Conservation (phyloP, 37 sponge, comb jelly and placozoan species). For the Geodia barretti region DNA sequence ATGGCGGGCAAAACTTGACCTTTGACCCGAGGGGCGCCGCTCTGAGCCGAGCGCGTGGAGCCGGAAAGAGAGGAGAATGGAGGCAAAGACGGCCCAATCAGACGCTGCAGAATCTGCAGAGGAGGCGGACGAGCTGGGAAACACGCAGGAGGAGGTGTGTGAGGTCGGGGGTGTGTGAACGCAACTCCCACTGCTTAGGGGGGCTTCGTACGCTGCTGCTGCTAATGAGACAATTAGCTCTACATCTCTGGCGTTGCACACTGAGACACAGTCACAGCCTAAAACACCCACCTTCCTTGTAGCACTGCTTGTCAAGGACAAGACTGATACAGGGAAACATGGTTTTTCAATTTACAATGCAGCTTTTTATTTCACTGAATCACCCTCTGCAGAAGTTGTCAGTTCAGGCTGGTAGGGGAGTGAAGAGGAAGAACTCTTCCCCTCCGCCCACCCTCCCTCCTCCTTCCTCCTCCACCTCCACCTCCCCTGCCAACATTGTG, state of each 20-base stretch:
- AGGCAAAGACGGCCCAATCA: not conserved
- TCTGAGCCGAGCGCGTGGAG: too few species aligned
- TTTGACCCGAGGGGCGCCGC: not conserved
- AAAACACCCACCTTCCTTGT: too few species aligned
- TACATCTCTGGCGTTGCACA: not conserved
- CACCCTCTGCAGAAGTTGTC: constrained; percentile 28
- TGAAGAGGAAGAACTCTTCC: constrained; percentile 24
- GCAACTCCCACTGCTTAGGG: too few species aligned
- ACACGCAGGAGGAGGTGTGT: not conserved
- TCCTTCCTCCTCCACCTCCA: not conserved
- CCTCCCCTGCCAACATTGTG: not conserved
- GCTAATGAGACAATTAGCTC: not conserved
- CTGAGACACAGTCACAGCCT: not conserved
- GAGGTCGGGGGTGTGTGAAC: too few species aligned
- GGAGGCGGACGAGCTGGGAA: not conserved
- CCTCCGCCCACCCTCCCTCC: too few species aligned
- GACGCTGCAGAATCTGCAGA: not conserved
- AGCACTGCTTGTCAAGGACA: too few species aligned
- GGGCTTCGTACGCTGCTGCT: too few species aligned
- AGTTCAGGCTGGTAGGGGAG: constrained; percentile 19
- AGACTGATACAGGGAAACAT: too few species aligned
- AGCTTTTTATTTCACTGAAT: too few species aligned
- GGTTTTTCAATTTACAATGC: too few species aligned
- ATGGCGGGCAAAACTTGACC: not conserved
- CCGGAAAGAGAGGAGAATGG: too few species aligned